A percentile compares a stretch with the other conserved stretches of the same genome.
These are phyloP conservation scores for Drosophila murphyi DNA, from an alignment of 1,140 invertebrate genomes.

Conservation along the genomic window DNA sequence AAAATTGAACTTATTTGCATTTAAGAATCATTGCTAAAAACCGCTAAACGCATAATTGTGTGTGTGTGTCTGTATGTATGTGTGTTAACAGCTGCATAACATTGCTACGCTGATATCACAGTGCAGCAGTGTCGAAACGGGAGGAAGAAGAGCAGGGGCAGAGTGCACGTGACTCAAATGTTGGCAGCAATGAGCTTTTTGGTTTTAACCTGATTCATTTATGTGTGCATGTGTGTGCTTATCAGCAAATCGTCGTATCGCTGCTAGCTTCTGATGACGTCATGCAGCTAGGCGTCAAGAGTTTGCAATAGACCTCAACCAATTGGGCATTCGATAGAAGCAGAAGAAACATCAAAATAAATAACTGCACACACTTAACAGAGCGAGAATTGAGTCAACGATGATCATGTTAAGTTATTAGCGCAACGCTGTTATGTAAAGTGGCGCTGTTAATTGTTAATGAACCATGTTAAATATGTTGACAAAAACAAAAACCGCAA, in stretches of 20 bases:
- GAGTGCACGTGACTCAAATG: slow-evolving; percentile 14
- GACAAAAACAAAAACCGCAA: slow-evolving; percentile 25
- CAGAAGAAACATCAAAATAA: neutral
- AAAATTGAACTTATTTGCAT: too few relatives aligned
- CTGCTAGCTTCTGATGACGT: slow-evolving; percentile 2
- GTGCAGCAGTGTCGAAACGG: neutral
- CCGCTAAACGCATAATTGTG: too few relatives aligned
- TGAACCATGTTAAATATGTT: slow-evolving; percentile 40
- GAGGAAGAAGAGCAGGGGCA: neutral
- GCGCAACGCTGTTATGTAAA: slow-evolving; percentile 30
- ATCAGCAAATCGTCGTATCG: slow-evolving; percentile 3
- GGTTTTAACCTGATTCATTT: slow-evolving; percentile 4
- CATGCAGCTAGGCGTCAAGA: neutral
- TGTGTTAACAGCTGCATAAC: too few relatives aligned
- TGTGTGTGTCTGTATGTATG: too few relatives aligned
- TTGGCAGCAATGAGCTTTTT: neutral
- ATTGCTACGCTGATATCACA: neutral
- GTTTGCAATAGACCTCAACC: neutral
- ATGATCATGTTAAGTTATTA: slow-evolving; percentile 27
- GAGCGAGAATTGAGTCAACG: slow-evolving; percentile 1
- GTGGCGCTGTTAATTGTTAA: slow-evolving; percentile 37
- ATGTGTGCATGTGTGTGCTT: neutral
- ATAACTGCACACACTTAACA: slow-evolving; percentile 39
- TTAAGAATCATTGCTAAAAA: too few relatives aligned
- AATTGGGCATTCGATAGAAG: slow-evolving; percentile 14